Percentiles rank a stretch among this genome's conserved stretches.
Evolutionary conservation across 1,140 invertebrate species (phyloP).

Genomic region (Psilanteris sp.): DNA sequence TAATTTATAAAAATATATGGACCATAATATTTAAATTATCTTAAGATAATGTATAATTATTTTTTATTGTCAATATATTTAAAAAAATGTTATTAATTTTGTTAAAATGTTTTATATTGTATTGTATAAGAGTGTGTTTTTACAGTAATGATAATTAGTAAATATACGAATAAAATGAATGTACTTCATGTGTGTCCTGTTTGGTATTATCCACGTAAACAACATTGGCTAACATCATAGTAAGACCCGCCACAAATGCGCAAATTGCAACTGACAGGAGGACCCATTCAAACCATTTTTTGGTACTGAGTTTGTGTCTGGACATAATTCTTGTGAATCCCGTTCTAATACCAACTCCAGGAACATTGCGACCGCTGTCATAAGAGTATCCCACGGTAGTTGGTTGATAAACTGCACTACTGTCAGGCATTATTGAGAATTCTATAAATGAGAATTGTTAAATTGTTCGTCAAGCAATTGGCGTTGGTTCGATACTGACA

Average conservation of each 20-base stretch:
- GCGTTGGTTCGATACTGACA: no score
- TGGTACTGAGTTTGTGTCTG: slow-evolving; percentile 76
- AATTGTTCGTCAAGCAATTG: no score
- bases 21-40: no score
- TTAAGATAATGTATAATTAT: no score
- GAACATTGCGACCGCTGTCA: slow-evolving; percentile 71
- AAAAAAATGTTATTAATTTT: no score
- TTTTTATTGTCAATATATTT: no score
- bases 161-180: no score
- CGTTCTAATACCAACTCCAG: slow-evolving; percentile 68
- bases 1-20: no score
- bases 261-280: slow-evolving; percentile 73
- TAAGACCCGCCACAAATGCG: slow-evolving; percentile 72
- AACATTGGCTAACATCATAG: slow-evolving; percentile 73
- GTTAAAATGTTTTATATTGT: no score
- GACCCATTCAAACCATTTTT: slow-evolving; percentile 77
- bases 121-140: no score
- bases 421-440: slow-evolving; percentile 63
- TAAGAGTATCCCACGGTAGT: slow-evolving; percentile 78
- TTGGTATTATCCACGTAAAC: slow-evolving; percentile 61
- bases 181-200: slow-evolving; percentile 37
- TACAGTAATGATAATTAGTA: no score
- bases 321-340: slow-evolving; percentile 75
- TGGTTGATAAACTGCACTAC: slow-evolving; percentile 77
- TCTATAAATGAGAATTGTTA: no score